Conservation (phyloP, 2,888 invertebrate genomes). For the Eupelmus urozonus region DNA sequence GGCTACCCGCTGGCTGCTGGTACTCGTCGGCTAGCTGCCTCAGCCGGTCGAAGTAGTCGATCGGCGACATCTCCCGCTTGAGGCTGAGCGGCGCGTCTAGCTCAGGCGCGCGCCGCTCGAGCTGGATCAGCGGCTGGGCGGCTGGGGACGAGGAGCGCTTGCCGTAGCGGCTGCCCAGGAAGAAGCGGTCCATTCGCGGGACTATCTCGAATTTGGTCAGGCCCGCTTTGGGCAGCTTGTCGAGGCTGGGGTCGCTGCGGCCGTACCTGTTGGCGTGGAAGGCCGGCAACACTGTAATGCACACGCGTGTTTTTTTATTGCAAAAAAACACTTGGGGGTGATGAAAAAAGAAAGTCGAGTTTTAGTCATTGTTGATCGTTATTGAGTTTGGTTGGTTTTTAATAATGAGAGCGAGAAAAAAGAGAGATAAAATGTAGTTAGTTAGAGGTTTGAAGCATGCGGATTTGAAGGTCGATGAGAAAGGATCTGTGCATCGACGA, state of each 20-base stretch:
- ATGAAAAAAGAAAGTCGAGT: no score
- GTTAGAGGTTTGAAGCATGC: no score
- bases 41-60: constrained; percentile 63
- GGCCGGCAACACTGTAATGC: constrained; percentile 46
- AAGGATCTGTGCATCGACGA: no score
- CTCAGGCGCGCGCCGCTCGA: no score
- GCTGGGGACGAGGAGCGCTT: constrained; percentile 65
- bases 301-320: no score
- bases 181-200: constrained; percentile 72
- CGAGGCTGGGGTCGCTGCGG: constrained; percentile 60
- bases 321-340: no score
- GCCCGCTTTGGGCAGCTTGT: constrained; percentile 50
- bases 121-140: no score
- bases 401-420: no score
- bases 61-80: constrained; percentile 59
- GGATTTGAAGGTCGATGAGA: no score
- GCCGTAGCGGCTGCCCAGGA: constrained; percentile 73
- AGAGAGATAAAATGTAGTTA: no score
- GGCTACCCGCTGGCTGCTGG: background rate
- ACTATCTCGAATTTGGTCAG: constrained; percentile 63
- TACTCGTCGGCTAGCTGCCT: constrained; percentile 45
- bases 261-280: constrained; percentile 70
- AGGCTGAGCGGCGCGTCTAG: background rate
- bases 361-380: no score
- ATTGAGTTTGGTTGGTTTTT: no score